A percentile compares a stretch with the other conserved stretches of the same genome.
Evolutionary conservation across 1,140 invertebrate genomes (phyloP).

Genomic region (Copidosoma floridanum): DNA sequence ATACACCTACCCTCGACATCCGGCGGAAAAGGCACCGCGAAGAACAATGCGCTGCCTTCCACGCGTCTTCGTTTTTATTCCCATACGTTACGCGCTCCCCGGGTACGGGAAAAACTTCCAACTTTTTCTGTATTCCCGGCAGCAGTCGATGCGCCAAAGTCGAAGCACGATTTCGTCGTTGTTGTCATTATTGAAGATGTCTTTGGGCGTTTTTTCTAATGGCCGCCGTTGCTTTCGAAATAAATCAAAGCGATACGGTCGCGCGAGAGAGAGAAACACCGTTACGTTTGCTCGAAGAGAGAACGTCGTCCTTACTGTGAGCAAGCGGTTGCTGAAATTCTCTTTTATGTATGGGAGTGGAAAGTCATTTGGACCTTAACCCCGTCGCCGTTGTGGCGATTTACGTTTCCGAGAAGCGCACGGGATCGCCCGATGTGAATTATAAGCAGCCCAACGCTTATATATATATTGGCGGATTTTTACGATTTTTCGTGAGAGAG

Average conservation of each 20-base stretch:
- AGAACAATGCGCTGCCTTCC: constrained; percentile 22
- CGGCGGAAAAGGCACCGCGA: constrained; percentile 39
- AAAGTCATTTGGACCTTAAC: constrained; percentile 20
- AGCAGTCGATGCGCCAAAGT: too few species aligned
- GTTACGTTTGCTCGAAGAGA: too few species aligned
- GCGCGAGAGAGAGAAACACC: neutral
- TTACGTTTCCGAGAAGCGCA: constrained; percentile 15
- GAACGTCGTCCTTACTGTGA: neutral
- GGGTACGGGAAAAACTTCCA: too few species aligned
- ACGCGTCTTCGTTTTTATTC: too few species aligned
- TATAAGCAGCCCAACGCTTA: too few species aligned
- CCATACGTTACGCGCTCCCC: too few species aligned
- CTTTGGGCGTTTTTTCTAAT: neutral
- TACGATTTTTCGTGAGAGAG: too few species aligned
- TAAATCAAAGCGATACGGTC: neutral
- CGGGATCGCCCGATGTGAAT: constrained; percentile 16
- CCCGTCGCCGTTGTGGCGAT: too few species aligned
- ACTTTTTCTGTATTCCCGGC: too few species aligned
- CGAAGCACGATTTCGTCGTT: too few species aligned
- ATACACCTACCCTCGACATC: constrained; percentile 38
- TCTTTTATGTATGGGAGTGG: constrained; percentile 8
- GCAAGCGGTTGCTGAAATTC: neutral
- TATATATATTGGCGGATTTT: too few species aligned
- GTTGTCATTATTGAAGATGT: too few species aligned
- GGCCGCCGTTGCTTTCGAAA: neutral